A percentile compares a stretch with the other conserved stretches of the same genome.
phyloP scores from a whole-genome alignment of 2,797 vertebrate genomes.

The Lutjanus argentimaculatus region DNA sequence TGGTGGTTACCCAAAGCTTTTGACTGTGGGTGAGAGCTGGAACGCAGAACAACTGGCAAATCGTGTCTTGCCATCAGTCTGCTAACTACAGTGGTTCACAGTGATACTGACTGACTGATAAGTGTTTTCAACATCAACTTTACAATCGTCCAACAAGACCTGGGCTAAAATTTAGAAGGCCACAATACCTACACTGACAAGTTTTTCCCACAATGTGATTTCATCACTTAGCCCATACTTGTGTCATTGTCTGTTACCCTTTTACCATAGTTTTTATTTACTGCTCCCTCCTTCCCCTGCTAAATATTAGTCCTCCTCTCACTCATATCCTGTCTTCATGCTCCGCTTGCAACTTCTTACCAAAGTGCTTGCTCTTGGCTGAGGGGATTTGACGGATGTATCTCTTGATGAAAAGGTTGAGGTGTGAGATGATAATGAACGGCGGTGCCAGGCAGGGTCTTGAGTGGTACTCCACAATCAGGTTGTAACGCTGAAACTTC shows the following conservation, averaged over 20 bases:
- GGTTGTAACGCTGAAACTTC: constrained; percentile 93
- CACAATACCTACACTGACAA: too few species aligned
- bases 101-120: too few species aligned
- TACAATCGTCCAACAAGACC: too few species aligned
- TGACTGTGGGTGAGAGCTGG: neutral
- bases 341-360: constrained; percentile 73
- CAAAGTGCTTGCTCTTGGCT: constrained; percentile 84
- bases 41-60: neutral
- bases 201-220: neutral
- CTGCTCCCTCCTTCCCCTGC: neutral
- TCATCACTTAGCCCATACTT: neutral
- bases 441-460: constrained; percentile 90
- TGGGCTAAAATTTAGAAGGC: too few species aligned
- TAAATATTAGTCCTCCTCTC: neutral
- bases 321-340: neutral
- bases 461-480: constrained; percentile 92
- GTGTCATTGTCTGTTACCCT: neutral
- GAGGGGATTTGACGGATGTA: constrained; percentile 69
- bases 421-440: constrained; percentile 91
- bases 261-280: neutral
- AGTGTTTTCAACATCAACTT: too few species aligned
- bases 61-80: neutral
- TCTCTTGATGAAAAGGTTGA: constrained; percentile 86
- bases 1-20: neutral
- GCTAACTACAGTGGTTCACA: neutral